Evolutionary conservation across 2,888 invertebrate genomes (phyloP), one percentile per base, ranked within the genome.

Genomic region (Eupithecia abbreviata): DNA sequence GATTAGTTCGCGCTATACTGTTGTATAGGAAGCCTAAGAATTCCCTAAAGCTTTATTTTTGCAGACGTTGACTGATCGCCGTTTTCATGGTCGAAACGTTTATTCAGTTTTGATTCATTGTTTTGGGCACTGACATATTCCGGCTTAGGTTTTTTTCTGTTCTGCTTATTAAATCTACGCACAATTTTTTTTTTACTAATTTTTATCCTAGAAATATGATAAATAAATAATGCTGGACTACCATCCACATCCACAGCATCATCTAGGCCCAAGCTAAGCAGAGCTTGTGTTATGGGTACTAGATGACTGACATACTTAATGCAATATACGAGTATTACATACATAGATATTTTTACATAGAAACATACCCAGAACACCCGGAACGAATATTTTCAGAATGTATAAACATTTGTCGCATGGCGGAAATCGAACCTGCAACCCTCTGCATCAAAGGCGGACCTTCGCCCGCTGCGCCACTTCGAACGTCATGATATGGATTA

Each of bases 11-110:
- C 75, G 65, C 65, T 51, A 62, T 70, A 71, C 65, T 47, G 67
- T 73, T 77, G 30, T 62, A 73, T 58, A 42, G 66, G 78, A 78
- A 78, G 73, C 78, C 73, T 68, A 51, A 49, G 73, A 78, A 71
- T 55, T 43, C 49, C 70, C 49, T n/a, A 65, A 72, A 15, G 74
- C 65, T 15, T 49, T 71, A 67, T 73, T 47, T 71, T 41, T 41
- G 70, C 55, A 62, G 71, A 47, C n/a, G 9, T 58, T 72, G 58
- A 71, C 55, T 58, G 65, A 42, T 43, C 18, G 18, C 18, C 69
- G 45, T 69, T n/a, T 69, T 49, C 47, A 45, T 45, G 68, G 68
- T 69, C n/a, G 18, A 69, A 69, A 2, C 13, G 30, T 13, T 6
- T 47, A 18, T 18, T 47, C 13, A 47, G 47, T 47, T 68, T 47